These are phyloP conservation scores for Champsocephalus gunnari DNA, from an alignment of 2,797 vertebrate genomes.

Conservation along the genomic window DNA sequence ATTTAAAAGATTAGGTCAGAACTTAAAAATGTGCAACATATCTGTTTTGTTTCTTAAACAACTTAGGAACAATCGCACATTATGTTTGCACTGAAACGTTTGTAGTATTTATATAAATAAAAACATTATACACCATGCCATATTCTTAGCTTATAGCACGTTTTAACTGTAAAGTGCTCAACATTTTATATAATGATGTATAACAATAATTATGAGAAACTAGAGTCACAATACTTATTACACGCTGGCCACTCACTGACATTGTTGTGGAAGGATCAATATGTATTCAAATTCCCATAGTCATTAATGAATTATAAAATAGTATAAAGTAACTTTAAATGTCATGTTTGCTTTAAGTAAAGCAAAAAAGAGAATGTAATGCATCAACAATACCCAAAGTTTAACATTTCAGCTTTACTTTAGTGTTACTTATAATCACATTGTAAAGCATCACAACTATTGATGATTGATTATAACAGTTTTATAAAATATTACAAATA, in stretches of 20 bases:
- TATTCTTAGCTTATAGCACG: not conserved
- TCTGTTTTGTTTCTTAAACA: slow-evolving; percentile 5
- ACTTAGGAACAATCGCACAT: not conserved
- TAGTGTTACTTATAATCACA: too few species aligned
- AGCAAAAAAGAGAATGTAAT: too few species aligned
- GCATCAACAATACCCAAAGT: too few species aligned
- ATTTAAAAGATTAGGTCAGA: slow-evolving; percentile 37
- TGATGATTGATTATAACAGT: too few species aligned
- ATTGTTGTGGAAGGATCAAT: not conserved
- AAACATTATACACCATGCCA: not conserved
- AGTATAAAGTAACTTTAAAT: too few species aligned
- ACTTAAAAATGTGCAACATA: slow-evolving; percentile 13
- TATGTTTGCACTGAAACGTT: not conserved
- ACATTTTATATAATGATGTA: not conserved
- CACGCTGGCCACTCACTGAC: not conserved
- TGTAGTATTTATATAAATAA: not conserved
- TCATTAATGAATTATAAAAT: too few species aligned
- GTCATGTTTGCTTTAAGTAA: too few species aligned
- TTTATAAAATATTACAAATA: too few species aligned
- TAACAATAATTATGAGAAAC: too few species aligned
- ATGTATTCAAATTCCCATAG: not conserved
- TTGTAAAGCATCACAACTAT: too few species aligned
- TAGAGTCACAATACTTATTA: not conserved
- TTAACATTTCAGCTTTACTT: too few species aligned
- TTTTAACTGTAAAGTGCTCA: not conserved